Evolutionary conservation across 53 echinoderm and acorn worm species (phyloP).

Genomic region (Apostichopus leukothele): DNA sequence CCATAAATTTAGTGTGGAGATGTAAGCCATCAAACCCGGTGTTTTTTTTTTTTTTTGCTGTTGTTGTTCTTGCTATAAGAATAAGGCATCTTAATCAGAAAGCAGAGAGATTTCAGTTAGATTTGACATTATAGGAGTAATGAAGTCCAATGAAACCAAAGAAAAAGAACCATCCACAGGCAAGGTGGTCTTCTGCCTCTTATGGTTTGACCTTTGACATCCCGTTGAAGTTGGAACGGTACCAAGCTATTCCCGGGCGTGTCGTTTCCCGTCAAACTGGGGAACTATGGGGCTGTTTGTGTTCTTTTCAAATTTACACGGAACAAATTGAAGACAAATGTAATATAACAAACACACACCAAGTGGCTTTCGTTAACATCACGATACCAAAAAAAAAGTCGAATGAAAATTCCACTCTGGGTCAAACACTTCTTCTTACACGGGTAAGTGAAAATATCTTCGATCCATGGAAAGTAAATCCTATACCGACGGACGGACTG

Average conservation of each 20-base stretch:
- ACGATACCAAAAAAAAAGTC: not conserved
- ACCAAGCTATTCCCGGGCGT: conserved; percentile 1
- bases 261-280: not conserved
- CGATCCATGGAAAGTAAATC: too few species aligned
- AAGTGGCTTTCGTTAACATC: not conserved
- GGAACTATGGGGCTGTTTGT: not conserved
- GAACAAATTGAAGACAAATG: conserved; percentile 14
- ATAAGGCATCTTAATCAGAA: not conserved
- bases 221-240: not conserved
- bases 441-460: too few species aligned
- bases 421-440: not conserved
- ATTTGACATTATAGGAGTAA: not conserved
- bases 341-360: not conserved
- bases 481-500: too few species aligned
- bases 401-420: not conserved
- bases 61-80: not conserved
- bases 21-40: not conserved
- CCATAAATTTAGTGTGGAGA: not conserved
- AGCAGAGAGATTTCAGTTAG: not conserved
- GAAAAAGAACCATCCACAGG: not conserved
- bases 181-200: conserved; percentile 2
- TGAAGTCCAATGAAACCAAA: not conserved
- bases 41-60: not conserved
- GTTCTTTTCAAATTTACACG: not conserved
- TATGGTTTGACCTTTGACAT: not conserved